phyloP scores from a whole-genome alignment of 2,888 invertebrate species.

The Leptinotarsa rubiginosa region DNA sequence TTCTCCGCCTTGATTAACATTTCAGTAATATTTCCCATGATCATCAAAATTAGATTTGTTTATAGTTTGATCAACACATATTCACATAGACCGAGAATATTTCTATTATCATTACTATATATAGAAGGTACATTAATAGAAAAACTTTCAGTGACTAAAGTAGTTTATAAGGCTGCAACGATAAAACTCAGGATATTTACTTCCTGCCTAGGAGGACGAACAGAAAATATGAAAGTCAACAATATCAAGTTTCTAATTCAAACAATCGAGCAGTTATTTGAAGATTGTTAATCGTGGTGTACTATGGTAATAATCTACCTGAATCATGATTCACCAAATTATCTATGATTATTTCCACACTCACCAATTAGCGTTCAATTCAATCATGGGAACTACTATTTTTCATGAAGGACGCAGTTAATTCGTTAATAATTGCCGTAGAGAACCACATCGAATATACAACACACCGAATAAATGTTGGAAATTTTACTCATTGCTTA shows the following conservation, averaged over 20 bases:
- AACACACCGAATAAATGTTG: no score
- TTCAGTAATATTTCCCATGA: no score
- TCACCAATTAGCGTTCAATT: background rate
- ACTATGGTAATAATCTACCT: background rate
- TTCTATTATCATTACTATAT: no score
- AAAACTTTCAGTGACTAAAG: no score
- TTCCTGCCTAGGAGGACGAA: background rate
- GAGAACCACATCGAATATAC: no score
- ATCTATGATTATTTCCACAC: background rate
- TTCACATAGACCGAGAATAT: no score
- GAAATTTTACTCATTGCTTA: no score
- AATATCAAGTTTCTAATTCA: background rate
- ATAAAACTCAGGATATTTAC: background rate
- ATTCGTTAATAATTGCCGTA: no score
- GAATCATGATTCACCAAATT: background rate
- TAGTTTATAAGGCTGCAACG: background rate
- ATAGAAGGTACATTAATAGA: background rate
- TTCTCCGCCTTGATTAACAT: no score
- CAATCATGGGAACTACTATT: background rate
- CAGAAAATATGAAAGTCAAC: background rate
- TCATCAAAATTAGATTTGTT: no score
- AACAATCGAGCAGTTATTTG: slow-evolving; percentile 2
- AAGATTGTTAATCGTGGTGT: background rate
- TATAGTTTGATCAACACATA: no score
- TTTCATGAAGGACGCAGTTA: no score